phyloP scores from a whole-genome alignment of 2,113 vertebrate genomes.

The Aix galericulata region DNA sequence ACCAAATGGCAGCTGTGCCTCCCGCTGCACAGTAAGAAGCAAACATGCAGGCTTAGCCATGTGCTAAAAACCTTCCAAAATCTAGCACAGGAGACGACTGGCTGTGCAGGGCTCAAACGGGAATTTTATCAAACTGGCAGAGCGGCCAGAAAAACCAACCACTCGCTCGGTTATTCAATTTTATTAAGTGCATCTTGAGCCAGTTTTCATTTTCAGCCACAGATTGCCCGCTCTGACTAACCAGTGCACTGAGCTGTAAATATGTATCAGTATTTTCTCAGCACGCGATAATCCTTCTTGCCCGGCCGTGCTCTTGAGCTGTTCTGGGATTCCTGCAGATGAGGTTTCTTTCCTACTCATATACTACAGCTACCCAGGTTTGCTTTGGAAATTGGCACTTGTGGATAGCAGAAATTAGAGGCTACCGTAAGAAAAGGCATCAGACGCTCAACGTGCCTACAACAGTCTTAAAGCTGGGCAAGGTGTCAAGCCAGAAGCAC shows the following conservation, averaged over 20 bases:
- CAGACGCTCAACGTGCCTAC: accelerated
- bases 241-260: not conserved
- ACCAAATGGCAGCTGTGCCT: not conserved
- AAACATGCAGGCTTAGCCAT: not conserved
- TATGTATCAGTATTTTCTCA: not conserved
- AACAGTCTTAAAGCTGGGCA: not conserved
- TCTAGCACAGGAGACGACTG: not conserved
- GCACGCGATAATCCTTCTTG: not conserved
- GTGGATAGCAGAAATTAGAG: not conserved
- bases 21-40: not conserved
- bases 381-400: not conserved
- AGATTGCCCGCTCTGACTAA: not conserved
- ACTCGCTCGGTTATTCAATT: not conserved
- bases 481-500: not conserved
- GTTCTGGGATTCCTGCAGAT: not conserved
- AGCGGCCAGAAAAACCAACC: not conserved
- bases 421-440: not conserved
- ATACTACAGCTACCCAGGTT: not conserved
- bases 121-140: not conserved
- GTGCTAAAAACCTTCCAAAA: not conserved
- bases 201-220: not conserved
- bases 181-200: not conserved
- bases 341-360: not conserved
- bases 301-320: not conserved
- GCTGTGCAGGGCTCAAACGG: not conserved